These are phyloP conservation scores for Neotragus pygmaeus DNA, from an alignment of 2,113 vertebrate genomes.

Conservation along the genomic window DNA sequence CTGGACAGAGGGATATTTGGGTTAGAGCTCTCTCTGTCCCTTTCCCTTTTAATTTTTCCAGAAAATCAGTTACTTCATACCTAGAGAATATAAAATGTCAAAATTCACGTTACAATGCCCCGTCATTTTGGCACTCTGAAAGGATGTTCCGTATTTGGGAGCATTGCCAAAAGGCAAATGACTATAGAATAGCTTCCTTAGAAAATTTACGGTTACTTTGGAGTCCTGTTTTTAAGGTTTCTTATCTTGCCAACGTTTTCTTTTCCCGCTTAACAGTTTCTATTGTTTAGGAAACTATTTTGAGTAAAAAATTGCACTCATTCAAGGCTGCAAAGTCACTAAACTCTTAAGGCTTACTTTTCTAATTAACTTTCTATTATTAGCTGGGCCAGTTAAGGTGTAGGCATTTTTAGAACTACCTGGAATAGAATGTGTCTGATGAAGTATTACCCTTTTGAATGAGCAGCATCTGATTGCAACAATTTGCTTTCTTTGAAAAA, in stretches of 20 bases:
- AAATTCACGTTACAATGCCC: not conserved
- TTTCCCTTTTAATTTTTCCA: not conserved
- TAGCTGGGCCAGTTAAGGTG: not conserved
- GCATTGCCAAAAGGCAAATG: not conserved
- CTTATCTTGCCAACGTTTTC: not conserved
- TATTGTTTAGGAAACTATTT: slow-evolving; percentile 40
- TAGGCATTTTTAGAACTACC: slow-evolving; percentile 47
- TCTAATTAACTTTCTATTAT: slow-evolving; percentile 54
- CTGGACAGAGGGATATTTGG: not conserved
- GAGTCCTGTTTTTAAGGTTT: not conserved
- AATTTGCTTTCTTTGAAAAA: slow-evolving; percentile 43
- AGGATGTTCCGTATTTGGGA: not conserved
- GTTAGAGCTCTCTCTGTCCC: not conserved
- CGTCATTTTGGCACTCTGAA: not conserved
- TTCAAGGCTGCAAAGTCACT: not conserved
- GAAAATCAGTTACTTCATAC: not conserved
- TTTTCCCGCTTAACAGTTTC: not conserved
- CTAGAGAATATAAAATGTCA: not conserved
- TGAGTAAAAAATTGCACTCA: not conserved
- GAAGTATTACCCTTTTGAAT: slow-evolving; percentile 16
- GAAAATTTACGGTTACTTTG: not conserved
- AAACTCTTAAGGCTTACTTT: not conserved
- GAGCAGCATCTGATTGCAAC: slow-evolving; percentile 45
- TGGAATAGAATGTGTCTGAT: slow-evolving; percentile 31
- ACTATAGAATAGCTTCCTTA: not conserved